These are phyloP conservation scores for Schizothorax lantsangensis DNA, from an alignment of 2,797 vertebrate species.

Conservation along the genomic window DNA sequence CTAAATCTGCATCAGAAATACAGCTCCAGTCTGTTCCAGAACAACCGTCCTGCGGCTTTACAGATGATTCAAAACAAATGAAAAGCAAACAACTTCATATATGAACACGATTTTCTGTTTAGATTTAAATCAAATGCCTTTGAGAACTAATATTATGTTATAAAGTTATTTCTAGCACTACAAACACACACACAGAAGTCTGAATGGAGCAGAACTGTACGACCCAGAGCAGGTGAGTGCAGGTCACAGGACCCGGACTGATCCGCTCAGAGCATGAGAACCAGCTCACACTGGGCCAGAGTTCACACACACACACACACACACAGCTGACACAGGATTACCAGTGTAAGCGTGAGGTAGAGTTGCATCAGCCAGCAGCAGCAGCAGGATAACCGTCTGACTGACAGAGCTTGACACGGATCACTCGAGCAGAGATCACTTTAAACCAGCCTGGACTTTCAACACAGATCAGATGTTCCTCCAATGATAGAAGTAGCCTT, in stretches of 20 bases:
- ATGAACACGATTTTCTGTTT: neutral
- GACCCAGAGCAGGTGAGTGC: slow-evolving; percentile 14
- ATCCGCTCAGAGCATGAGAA: slow-evolving; percentile 52
- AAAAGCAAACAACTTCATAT: slow-evolving; percentile 21
- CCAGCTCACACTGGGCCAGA: slow-evolving; percentile 70
- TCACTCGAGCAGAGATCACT: neutral
- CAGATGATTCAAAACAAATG: slow-evolving; percentile 26
- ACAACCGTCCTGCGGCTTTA: slow-evolving; percentile 19
- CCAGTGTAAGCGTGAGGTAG: slow-evolving; percentile 64
- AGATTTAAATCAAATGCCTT: neutral
- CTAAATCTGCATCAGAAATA: neutral
- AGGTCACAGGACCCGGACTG: slow-evolving; percentile 52
- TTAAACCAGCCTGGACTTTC: neutral
- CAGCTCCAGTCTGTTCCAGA: neutral
- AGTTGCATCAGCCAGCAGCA: slow-evolving; percentile 78
- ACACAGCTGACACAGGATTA: slow-evolving; percentile 34
- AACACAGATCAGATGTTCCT: neutral
- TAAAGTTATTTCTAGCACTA: neutral
- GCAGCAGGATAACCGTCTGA: neutral
- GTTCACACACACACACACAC: slow-evolving; percentile 61
- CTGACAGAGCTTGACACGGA: slow-evolving; percentile 2
- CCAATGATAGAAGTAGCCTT: neutral
- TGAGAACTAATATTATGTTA: neutral
- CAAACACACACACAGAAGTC: neutral
- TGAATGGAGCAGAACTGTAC: slow-evolving; percentile 19